These are phyloP conservation scores for Helarctos malayanus DNA, from an alignment of 2,797 vertebrate species.

Conservation along the genomic window DNA sequence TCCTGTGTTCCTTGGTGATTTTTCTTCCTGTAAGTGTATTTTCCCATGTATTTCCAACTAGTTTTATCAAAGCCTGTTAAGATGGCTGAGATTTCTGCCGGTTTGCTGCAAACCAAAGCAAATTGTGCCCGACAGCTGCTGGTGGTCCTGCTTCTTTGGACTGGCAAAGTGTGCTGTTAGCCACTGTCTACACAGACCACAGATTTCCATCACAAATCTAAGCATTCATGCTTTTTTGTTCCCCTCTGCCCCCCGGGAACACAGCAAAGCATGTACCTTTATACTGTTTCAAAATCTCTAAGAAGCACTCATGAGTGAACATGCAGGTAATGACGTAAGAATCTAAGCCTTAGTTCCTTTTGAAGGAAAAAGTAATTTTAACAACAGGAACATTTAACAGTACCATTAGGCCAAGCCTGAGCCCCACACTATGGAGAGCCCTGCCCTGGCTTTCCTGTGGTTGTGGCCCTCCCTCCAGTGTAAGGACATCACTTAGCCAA, in stretches of 20 bases:
- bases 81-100: not conserved
- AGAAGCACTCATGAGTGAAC: not conserved
- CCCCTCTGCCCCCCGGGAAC: not conserved
- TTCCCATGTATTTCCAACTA: constrained; percentile 43
- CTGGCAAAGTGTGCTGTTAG: not conserved
- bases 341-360: not conserved
- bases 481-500: not conserved
- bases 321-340: not conserved
- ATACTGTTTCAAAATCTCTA: not conserved
- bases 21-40: not conserved
- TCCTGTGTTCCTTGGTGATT: not conserved
- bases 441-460: not conserved
- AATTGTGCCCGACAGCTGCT: not conserved
- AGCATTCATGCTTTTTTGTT: not conserved
- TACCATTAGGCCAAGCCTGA: not conserved
- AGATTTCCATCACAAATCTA: not conserved
- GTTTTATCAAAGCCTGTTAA: not conserved
- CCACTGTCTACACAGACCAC: not conserved
- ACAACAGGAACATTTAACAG: not conserved
- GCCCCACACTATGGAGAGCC: not conserved
- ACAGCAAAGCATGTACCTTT: not conserved
- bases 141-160: not conserved
- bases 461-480: not conserved
- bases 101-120: not conserved
- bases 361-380: not conserved